Base-by-base conservation (phyloP, 2,888 invertebrate genomes). In the Phengaris alcon region DNA sequence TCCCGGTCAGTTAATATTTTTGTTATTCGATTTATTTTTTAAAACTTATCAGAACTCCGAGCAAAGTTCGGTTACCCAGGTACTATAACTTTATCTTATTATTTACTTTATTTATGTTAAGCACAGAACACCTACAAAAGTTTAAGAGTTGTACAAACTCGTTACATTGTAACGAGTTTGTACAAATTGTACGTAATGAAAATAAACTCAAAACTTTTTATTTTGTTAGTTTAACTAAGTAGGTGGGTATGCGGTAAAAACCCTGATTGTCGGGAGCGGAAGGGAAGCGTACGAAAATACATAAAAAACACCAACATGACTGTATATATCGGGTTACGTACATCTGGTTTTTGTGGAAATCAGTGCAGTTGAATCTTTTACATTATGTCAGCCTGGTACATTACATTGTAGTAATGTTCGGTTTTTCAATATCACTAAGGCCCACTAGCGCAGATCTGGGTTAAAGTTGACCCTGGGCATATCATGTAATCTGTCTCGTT, bases 291-390 rank as follows among this genome's bases (percentile, higher is more conserved):
- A 79, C 80, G 77, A 81, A 80, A 83, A 82, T 81, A 81, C 81
- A 82, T 77, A 79, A 79, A 81, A 82, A 81, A 82, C 79, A 78
- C 77, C 81, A 79, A 77, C 79, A 80, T 80, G 81, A 35, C 35
- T 35, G 35, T 35, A 35, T 80, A 79, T 84, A 83, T 84, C 84
- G 76, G 75, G 79, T 83, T 84, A 82, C 84, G 75, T 80, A 80
- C 84, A 84, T 84, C 84, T 84, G 84, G 82, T 81, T 81, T 80
- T 80, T 80, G 81, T 79, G 82, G 76, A 79, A 80, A 80, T 76
- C 77, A 77, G 80, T 79, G 78, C 78, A 75, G 77, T 78, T 78
- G 74, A 74, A 70, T 72, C 52, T 15, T 52, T 35, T 72, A 54
- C 15, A 13, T 7, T 35, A 72, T 72, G 54, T 72, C 35, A 22